Evolutionary conservation across 2,888 invertebrate genomes (phyloP).

Genomic region (Sympetrum striolatum): DNA sequence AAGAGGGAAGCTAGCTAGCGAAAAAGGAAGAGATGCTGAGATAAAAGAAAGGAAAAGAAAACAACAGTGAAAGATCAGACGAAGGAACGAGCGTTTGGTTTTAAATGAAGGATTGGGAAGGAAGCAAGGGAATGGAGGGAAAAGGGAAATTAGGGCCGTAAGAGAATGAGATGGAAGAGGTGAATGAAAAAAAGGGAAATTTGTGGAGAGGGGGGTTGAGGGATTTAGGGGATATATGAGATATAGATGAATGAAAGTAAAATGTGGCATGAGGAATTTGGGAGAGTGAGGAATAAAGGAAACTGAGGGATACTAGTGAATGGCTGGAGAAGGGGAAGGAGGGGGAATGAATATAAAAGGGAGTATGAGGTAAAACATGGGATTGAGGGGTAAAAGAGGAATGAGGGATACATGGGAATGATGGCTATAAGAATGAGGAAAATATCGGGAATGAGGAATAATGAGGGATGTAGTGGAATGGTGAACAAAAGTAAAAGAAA

Average conservation of each 20-base stretch:
- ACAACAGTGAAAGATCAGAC: too few species aligned
- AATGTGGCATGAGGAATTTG: too few species aligned
- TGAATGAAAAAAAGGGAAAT: neutral
- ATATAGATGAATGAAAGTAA: too few species aligned
- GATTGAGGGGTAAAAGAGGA: neutral
- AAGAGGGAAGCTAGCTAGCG: neutral
- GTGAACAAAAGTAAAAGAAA: too few species aligned
- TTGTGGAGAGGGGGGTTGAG: neutral
- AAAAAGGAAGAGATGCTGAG: neutral
- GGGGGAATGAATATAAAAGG: too few species aligned
- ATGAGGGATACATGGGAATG: neutral
- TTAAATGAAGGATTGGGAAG: too few species aligned
- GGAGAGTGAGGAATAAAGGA: too few species aligned
- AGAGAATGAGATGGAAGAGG: neutral
- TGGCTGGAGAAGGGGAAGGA: neutral
- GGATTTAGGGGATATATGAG: neutral
- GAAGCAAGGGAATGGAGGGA: too few species aligned
- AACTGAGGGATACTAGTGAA: neutral
- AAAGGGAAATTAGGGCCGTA: too few species aligned
- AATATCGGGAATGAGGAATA: neutral
- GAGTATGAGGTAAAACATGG: neutral
- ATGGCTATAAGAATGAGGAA: too few species aligned
- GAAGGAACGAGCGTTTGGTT: too few species aligned
- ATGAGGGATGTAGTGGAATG: neutral
- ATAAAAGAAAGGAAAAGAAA: neutral